Evolutionary conservation across 2,888 invertebrate species (phyloP).

Genomic region (Alentia gelatinosa): DNA sequence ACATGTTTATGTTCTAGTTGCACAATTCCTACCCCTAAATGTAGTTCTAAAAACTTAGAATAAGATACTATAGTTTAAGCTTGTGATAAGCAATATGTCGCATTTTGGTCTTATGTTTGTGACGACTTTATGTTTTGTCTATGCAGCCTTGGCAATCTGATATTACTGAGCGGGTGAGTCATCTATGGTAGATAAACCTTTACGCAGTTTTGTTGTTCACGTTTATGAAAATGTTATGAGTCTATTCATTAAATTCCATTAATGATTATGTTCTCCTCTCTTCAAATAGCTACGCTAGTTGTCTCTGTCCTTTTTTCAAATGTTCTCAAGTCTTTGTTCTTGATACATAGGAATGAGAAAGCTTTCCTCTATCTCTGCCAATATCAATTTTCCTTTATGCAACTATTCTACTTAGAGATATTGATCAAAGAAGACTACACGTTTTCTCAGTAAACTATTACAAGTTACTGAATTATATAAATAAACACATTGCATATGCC

Average conservation of each 20-base stretch:
- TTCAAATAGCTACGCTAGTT: not conserved
- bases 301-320: not conserved
- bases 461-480: too few relatives aligned
- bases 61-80: not conserved
- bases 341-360: too few relatives aligned
- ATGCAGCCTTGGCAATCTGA: conserved; percentile 11
- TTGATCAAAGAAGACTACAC: too few relatives aligned
- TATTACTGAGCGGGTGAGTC: not conserved
- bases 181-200: not conserved
- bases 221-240: not conserved
- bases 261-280: not conserved
- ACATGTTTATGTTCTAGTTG: not conserved
- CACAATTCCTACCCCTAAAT: not conserved
- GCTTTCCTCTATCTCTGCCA: too few relatives aligned
- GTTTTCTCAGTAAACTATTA: too few relatives aligned
- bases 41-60: not conserved
- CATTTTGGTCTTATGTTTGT: not conserved
- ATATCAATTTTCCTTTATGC: too few relatives aligned
- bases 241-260: not conserved
- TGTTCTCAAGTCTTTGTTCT: not conserved
- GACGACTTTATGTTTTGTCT: not conserved
- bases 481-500: too few relatives aligned
- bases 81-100: not conserved
- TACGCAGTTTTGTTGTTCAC: not conserved
- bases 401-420: too few relatives aligned